A percentile compares a stretch with the other conserved stretches of the same genome.
Conservation (phyloP, 2,113 vertebrate genomes). For the Plestiodon gilberti region DNA sequence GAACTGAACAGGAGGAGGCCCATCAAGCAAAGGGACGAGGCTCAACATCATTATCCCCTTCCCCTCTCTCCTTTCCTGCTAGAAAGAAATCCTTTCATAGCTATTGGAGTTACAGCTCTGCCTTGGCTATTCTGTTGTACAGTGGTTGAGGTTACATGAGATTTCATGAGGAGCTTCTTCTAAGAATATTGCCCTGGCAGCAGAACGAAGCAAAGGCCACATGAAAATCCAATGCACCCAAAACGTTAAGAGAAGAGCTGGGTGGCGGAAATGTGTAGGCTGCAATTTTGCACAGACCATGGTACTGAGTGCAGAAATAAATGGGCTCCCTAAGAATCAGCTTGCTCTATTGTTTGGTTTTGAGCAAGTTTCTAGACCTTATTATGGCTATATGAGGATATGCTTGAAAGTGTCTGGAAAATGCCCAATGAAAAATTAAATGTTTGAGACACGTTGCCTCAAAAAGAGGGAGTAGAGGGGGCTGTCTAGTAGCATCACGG, state of each 20-base stretch:
- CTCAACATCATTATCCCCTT: not conserved
- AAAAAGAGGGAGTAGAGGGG: not conserved
- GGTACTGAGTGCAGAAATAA: not conserved
- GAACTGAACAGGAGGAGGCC: no score
- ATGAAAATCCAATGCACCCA: not conserved
- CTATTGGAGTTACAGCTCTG: not conserved
- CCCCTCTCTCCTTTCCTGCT: not conserved
- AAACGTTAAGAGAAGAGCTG: not conserved
- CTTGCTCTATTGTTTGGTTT: no score
- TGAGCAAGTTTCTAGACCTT: no score
- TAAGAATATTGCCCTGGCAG: not conserved
- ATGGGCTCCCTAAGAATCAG: not conserved
- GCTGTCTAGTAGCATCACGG: not conserved
- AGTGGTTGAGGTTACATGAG: not conserved
- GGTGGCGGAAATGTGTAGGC: not conserved
- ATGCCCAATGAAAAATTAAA: not conserved
- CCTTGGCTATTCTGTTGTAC: not conserved
- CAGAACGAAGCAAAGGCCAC: not conserved
- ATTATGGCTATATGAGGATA: not conserved
- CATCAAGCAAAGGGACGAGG: not conserved
- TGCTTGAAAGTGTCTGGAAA: not conserved
- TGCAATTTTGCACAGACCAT: not conserved
- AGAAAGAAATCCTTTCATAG: not conserved
- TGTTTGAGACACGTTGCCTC: not conserved
- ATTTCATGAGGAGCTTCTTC: constrained; percentile 14